Evolutionary conservation across 37 sponge, comb jelly and placozoan genomes (phyloP).

Genomic region (Sycon ciliatum): DNA sequence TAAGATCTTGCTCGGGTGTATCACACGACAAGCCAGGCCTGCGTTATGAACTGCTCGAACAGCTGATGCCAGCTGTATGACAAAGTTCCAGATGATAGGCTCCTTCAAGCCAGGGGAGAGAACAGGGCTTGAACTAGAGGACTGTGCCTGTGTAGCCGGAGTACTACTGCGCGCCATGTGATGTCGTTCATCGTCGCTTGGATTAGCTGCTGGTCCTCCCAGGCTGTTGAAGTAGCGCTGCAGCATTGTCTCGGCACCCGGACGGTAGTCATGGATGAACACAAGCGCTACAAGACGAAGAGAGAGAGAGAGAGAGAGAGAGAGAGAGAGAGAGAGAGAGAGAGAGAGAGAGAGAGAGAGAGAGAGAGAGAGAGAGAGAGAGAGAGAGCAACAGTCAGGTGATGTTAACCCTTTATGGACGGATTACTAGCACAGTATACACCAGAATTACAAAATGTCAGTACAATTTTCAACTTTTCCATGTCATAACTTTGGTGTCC

Average conservation of each 20-base stretch:
- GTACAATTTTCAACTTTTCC: too few relatives aligned
- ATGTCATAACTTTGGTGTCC: too few relatives aligned
- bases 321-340: neutral
- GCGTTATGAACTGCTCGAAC: slow-evolving; percentile 46
- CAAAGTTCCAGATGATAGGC: slow-evolving; percentile 62
- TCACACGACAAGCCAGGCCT: slow-evolving; percentile 51
- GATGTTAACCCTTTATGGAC: too few relatives aligned
- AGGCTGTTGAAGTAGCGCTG: slow-evolving; percentile 41
- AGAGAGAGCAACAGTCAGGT: neutral
- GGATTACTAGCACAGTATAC: too few relatives aligned
- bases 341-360: neutral
- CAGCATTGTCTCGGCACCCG: slow-evolving; percentile 62
- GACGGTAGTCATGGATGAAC: slow-evolving; percentile 68
- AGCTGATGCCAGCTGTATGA: slow-evolving; percentile 65
- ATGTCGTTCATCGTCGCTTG: neutral
- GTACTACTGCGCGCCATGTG: neutral
- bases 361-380: neutral
- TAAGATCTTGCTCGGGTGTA: slow-evolving; percentile 60
- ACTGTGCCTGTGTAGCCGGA: neutral
- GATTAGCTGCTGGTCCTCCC: neutral
- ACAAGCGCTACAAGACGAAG: slow-evolving; percentile 44
- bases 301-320: neutral
- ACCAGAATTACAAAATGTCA: too few relatives aligned
- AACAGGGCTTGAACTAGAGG: neutral
- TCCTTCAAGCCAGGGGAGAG: slow-evolving; percentile 23